Conservation (phyloP, 2,113 vertebrate species). For the Chloropsis cyanopogon region DNA sequence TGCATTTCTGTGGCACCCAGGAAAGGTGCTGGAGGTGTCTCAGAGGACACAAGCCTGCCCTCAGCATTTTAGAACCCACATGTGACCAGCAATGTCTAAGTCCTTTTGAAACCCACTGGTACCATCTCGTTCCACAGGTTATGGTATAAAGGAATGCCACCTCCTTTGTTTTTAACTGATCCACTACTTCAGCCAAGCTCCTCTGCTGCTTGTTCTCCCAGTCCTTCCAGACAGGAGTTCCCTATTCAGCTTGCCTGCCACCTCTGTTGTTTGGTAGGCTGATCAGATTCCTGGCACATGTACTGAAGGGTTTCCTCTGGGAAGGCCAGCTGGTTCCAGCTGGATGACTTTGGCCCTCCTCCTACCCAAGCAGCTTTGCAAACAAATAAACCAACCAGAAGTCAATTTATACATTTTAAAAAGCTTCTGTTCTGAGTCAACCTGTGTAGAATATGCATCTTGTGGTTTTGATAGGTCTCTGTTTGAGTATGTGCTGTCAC, state of each 20-base stretch:
- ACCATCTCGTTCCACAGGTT: not conserved
- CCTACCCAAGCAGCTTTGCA: not conserved
- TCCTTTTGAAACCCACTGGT: not conserved
- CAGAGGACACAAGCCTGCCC: not conserved
- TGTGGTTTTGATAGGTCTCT: not conserved
- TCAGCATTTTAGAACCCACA: fast-evolving
- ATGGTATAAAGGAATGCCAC: not conserved
- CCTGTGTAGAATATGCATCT: not conserved
- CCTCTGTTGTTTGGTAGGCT: not conserved
- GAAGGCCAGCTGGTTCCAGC: not conserved
- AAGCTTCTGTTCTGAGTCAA: not conserved
- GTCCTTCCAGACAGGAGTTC: not conserved
- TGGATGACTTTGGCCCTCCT: not conserved
- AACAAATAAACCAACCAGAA: not conserved
- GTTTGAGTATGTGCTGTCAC: not conserved
- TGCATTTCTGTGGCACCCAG: not conserved
- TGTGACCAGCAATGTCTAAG: fast-evolving
- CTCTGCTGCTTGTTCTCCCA: not conserved
- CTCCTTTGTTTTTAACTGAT: not conserved
- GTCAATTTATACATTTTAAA: not conserved
- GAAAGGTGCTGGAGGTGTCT: not conserved
- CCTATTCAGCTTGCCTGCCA: not conserved
- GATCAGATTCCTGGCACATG: not conserved
- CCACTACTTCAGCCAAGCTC: not conserved
- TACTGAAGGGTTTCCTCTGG: not conserved